phyloP scores from a whole-genome alignment of 2,888 invertebrate genomes.

The Mythimna pallens region DNA sequence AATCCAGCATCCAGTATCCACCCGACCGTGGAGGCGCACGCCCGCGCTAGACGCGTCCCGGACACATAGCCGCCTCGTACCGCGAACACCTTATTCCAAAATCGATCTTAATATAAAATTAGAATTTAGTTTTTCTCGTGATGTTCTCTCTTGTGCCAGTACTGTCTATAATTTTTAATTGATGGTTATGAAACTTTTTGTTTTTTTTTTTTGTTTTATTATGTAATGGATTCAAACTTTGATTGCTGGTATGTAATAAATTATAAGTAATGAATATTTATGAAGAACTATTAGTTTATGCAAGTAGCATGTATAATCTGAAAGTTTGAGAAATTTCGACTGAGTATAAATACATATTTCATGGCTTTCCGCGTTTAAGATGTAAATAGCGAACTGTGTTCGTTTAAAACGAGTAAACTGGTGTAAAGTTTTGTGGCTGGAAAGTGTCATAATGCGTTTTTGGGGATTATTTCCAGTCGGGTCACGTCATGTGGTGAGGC shows the following conservation, averaged over 20 bases:
- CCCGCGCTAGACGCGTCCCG: slow-evolving; percentile 71
- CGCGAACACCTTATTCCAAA: slow-evolving; percentile 62
- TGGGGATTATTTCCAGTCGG: slow-evolving; percentile 49
- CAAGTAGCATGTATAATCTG: slow-evolving; percentile 34
- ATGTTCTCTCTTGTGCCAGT: slow-evolving; percentile 55
- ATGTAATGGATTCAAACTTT: slow-evolving; percentile 64
- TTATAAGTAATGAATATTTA: slow-evolving; percentile 54
- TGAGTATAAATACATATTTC: slow-evolving; percentile 40
- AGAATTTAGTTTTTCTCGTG: slow-evolving; percentile 55
- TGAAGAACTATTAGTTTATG: slow-evolving; percentile 41
- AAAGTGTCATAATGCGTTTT: slow-evolving; percentile 62
- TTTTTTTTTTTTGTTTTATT: slow-evolving; percentile 40
- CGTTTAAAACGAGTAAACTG: slow-evolving; percentile 31
- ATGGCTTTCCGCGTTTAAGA: slow-evolving; percentile 43
- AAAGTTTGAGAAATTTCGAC: slow-evolving; percentile 30
- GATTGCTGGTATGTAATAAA: slow-evolving; percentile 64
- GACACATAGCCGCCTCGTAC: slow-evolving; percentile 63
- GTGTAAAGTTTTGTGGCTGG: slow-evolving; percentile 48
- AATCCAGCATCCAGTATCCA: slow-evolving; percentile 83
- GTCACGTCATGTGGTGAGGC: slow-evolving; percentile 53
- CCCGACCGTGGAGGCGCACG: slow-evolving; percentile 77
- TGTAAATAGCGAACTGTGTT: slow-evolving; percentile 41
- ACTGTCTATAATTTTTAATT: slow-evolving; percentile 42
- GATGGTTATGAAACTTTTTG: slow-evolving; percentile 43
- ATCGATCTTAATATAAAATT: slow-evolving; percentile 64